Evolutionary conservation across 2,113 vertebrate species (phyloP), one percentile per base, ranked within the genome.

Genomic region (Etheostoma cragini): DNA sequence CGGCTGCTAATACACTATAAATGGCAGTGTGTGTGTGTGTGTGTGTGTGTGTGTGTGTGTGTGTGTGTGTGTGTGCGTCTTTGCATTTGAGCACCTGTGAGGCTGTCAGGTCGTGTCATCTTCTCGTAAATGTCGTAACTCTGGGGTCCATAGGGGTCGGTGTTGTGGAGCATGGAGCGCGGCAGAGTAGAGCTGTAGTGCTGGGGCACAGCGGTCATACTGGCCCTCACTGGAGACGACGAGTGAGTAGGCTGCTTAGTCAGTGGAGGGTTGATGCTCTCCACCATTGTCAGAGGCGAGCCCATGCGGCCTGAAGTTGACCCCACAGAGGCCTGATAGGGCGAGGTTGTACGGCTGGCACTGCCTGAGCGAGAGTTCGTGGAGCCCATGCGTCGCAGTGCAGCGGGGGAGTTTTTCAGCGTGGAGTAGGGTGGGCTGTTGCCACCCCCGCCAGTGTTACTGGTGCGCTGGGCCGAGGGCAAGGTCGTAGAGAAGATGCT

Each of bases 61-160:
- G 21, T 76, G 76, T 72, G 24, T 68, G 72, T 66, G 58, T 54
- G 71, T 42, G 57, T 76, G 72, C 54, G 73, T 73, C 63, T 72
- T 0, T 30, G 70, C 10, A 30, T 66, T 13, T 14, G 35, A 30
- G 60, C 84, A 98, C 97, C 97, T 88, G 97, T 95, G 78, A 99
- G 96, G 95, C 96, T 98, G 46, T 98, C 97, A 10, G 97, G 98
- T 52, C 97, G 94, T 0, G 96, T 94, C 97, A 98, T 98, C 85
- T 97, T 97, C 92, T 99, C 98, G 0, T 98, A 99, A 79, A 98
- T 93, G 1, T 99, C 97, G 1, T 97, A 98, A 65, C 95, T 96
- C 85, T 96, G 97, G 72, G 94, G 94, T 46, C 96, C 96, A 0
- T 97, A 99, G 15, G 95, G 96, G 4, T 98, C 97, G 0, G 95